These are phyloP conservation scores for Sander vitreus DNA, from an alignment of 2,113 vertebrate genomes.

Conservation along the genomic window DNA sequence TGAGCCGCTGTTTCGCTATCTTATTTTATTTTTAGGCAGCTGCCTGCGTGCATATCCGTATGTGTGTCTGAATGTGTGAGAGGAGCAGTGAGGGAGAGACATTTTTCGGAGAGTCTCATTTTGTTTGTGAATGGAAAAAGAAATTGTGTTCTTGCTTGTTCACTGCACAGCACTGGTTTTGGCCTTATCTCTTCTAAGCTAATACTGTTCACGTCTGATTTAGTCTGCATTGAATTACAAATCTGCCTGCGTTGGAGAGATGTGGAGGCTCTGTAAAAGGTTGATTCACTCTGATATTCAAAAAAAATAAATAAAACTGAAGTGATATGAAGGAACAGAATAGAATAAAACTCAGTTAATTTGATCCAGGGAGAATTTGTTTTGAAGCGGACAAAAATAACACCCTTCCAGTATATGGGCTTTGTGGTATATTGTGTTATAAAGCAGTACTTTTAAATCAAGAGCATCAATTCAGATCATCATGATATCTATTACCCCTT, in stretches of 20 bases:
- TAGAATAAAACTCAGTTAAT: slow-evolving; percentile 30
- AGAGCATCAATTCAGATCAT: background rate
- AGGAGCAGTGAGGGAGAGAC: background rate
- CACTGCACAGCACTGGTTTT: slow-evolving; percentile 42
- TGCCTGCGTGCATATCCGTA: slow-evolving; percentile 6
- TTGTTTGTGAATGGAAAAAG: slow-evolving; percentile 52
- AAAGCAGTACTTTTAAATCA: background rate
- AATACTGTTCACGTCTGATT: slow-evolving; percentile 60
- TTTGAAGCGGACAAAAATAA: background rate
- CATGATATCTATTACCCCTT: background rate
- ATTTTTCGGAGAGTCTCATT: slow-evolving; percentile 39
- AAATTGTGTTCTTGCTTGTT: slow-evolving; percentile 57
- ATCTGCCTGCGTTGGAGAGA: slow-evolving; percentile 25
- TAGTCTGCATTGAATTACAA: slow-evolving; percentile 58
- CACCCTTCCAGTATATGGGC: background rate
- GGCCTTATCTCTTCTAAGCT: slow-evolving; percentile 55
- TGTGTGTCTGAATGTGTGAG: background rate
- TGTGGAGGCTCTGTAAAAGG: slow-evolving; percentile 18
- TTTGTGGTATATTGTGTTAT: background rate
- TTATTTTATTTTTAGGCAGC: slow-evolving; percentile 73
- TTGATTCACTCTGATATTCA: slow-evolving; percentile 39
- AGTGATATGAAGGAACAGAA: slow-evolving; percentile 25
- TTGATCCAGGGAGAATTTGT: slow-evolving; percentile 6
- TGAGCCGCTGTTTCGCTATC: slow-evolving; percentile 72
- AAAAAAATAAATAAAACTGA: background rate